A percentile compares a stretch with the other conserved stretches of the same genome.
phyloP scores from a whole-genome alignment of 2,113 vertebrate species.

The Sprattus sprattus region DNA sequence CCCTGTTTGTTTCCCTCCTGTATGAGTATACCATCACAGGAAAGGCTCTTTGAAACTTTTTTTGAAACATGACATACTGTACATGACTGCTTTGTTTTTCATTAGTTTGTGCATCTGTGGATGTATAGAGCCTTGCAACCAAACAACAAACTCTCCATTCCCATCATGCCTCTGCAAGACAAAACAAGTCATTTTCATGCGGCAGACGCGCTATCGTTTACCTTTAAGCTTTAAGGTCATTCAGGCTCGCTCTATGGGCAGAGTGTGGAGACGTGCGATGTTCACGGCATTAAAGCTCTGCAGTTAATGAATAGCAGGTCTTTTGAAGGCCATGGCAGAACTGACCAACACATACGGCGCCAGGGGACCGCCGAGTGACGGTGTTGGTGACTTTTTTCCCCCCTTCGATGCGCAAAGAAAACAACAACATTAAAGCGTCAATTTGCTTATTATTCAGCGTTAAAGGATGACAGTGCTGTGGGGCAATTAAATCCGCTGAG shows the following conservation, averaged over 20 bases:
- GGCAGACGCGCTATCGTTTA: neutral
- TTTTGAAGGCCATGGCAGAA: neutral
- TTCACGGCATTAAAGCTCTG: neutral
- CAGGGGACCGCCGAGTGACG: neutral
- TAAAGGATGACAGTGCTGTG: neutral
- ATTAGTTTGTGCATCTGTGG: neutral
- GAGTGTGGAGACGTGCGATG: neutral
- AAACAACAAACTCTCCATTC: neutral
- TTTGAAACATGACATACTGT: neutral
- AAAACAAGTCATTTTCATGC: neutral
- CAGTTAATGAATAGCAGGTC: neutral
- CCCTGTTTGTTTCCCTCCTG: neutral
- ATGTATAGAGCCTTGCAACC: neutral
- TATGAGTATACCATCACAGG: neutral
- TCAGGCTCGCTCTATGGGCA: neutral
- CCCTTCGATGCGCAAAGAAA: neutral
- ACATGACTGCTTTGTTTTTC: neutral
- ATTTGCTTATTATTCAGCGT: constrained; percentile 21
- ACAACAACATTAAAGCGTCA: constrained; percentile 16
- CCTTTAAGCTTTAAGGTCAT: neutral
- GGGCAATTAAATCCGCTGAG: constrained; percentile 6
- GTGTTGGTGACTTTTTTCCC: neutral
- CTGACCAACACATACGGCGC: neutral
- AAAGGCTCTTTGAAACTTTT: neutral
- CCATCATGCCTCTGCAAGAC: neutral